Base-by-base conservation (phyloP, 1,140 invertebrate species). In the Bombus balteatus region DNA sequence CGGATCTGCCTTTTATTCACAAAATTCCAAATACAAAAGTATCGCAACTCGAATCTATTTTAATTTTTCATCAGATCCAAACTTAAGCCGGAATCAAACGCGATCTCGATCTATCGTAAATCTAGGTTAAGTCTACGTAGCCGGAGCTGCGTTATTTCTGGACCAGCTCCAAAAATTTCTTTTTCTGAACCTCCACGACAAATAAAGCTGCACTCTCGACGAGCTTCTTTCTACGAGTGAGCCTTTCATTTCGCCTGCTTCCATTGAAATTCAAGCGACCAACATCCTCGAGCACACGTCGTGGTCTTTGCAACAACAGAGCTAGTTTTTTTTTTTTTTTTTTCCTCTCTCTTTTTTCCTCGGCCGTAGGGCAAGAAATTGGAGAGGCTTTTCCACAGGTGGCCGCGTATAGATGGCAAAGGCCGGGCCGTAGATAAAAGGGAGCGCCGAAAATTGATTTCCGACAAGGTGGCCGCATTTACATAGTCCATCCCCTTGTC, bases 381-480 rank as follows among this genome's bases (percentile, higher is more conserved):
- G 32, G 65, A 15, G 25, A 68, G 71, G 62, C 32, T 39, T 77
- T 86, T 47, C 85, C 53, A 84, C 85, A 87, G 85, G 81, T 87
- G 85, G 79, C 66, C 65, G 37, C 79, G 22, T 22, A 32, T 8
- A 62, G 41, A 53, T 62, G 41, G 37, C 62, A 43, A 32, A 62
- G n/a, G 22, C 28, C 81, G 32, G 34, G 37, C 32, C 22, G 28
- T 9, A 62, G 82, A 87, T 87, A 83, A 86, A 86, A 86, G 72
- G 66, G 75, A 65, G 32, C 75, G 43, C 47, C 62, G 80, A 83
- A 87, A 87, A 87, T 88, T 79, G 85, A 88, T 87, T 87, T 80
- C 80, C 80, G 75, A 83, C 65, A 82, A 83, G 85, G 85, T 87
- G 78, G 80, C 80, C 85, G 85, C 81, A 78, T 87, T 83, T 87